Evolutionary conservation across 2,797 vertebrate genomes (phyloP).

Genomic region (Macropus fuliginosus): DNA sequence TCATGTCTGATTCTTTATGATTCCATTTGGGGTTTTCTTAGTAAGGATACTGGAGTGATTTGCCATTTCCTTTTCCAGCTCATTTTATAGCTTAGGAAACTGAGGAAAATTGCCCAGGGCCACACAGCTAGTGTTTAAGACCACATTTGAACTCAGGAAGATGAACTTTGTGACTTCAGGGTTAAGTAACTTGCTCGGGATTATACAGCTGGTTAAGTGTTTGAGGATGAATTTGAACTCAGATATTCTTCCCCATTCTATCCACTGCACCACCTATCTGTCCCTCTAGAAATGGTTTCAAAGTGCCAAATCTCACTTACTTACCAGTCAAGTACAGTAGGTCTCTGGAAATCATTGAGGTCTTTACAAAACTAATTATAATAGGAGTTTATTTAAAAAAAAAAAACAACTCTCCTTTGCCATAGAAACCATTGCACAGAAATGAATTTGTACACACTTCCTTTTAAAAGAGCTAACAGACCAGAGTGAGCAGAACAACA

Average conservation of each 20-base stretch:
- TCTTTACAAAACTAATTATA: conserved; percentile 35
- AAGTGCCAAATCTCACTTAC: neutral
- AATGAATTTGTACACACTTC: neutral
- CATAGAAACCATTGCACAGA: neutral
- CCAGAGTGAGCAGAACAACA: neutral
- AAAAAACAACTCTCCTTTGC: conserved; percentile 23
- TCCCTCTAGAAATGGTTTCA: neutral
- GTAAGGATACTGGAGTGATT: neutral
- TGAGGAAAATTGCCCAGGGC: neutral
- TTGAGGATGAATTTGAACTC: neutral
- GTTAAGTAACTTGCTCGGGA: too few species aligned
- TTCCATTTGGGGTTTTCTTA: neutral
- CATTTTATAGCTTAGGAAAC: neutral
- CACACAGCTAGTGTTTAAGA: neutral
- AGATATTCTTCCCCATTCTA: neutral
- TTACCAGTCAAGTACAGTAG: neutral
- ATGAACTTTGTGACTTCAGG: too few species aligned
- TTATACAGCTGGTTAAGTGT: too few species aligned
- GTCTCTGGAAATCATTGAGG: conserved; percentile 14
- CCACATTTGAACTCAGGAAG: neutral
- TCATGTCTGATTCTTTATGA: neutral
- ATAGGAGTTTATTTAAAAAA: neutral
- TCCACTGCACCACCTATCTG: neutral
- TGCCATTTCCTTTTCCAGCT: neutral
- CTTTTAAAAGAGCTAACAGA: neutral